Evolutionary conservation across 2,113 vertebrate genomes (phyloP).

Genomic region (Edolisoma coerulescens): DNA sequence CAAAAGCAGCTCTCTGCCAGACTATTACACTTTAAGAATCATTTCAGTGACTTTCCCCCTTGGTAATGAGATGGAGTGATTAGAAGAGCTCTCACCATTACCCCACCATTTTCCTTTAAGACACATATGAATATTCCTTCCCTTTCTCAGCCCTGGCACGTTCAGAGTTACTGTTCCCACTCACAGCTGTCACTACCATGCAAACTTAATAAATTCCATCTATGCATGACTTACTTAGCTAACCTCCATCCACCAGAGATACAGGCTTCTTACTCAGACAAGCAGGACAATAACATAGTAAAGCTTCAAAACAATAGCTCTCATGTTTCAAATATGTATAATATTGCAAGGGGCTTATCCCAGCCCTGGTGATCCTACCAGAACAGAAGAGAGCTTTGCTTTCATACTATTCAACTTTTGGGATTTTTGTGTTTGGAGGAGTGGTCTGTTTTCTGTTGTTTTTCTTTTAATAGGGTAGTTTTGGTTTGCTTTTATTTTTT

Average conservation of each 20-base stretch:
- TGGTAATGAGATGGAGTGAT: conserved; percentile 42
- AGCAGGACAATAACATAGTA: conserved; percentile 55
- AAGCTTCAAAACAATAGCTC: conserved; percentile 66
- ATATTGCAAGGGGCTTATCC: conserved; percentile 29
- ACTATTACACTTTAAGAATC: conserved; percentile 40
- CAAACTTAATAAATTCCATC: conserved; percentile 69
- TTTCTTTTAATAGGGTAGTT: background rate
- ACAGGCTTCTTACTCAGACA: conserved; percentile 48
- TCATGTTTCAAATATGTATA: conserved; percentile 41
- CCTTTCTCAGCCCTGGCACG: conserved; percentile 44
- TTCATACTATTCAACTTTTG: background rate
- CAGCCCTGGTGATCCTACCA: background rate
- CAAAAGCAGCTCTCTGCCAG: conserved; percentile 37
- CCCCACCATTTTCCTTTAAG: conserved; percentile 39
- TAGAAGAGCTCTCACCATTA: conserved; percentile 57
- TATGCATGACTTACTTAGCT: conserved; percentile 66
- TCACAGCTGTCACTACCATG: conserved; percentile 58
- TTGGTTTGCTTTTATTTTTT: background rate
- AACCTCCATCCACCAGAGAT: conserved; percentile 63
- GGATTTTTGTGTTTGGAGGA: background rate
- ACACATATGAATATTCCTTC: conserved; percentile 46
- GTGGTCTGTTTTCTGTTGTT: background rate
- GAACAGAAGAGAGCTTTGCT: background rate
- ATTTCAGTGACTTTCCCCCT: conserved; percentile 36
- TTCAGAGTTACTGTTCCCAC: conserved; percentile 54